A percentile compares a stretch with the other conserved stretches of the same genome.
These are phyloP conservation scores for Leucania comma DNA, from an alignment of 2,888 invertebrate species.

Conservation along the genomic window DNA sequence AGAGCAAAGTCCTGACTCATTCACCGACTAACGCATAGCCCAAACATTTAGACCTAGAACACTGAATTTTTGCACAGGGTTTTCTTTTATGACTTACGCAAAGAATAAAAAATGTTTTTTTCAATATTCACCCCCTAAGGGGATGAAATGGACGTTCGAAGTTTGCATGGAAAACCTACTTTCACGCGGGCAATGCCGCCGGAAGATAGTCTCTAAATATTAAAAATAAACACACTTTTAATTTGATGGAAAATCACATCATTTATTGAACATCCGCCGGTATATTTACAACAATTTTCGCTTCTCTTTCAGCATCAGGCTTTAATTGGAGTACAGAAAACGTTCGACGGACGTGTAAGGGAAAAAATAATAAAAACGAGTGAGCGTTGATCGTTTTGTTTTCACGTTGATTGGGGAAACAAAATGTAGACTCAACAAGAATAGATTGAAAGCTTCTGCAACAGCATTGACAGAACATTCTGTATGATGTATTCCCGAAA, in stretches of 20 bases:
- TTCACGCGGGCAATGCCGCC: no score
- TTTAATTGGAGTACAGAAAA: constrained; percentile 51
- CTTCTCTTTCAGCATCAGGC: constrained; percentile 10
- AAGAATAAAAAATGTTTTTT: no score
- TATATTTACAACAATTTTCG: constrained; percentile 8
- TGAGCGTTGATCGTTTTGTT: constrained; percentile 28
- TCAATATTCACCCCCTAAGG: no score
- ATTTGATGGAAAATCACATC: constrained; percentile 9
- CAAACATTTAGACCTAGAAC: no score
- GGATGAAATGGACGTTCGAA: no score
- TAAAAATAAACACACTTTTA: no score
- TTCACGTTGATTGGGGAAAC: constrained; percentile 40
- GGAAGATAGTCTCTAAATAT: no score
- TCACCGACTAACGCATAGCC: no score
- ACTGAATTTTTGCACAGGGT: no score
- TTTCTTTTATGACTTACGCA: no score
- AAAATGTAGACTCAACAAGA: constrained; percentile 25
- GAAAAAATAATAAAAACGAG: constrained; percentile 41
- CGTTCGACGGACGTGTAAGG: constrained; percentile 20
- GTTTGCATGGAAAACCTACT: no score
- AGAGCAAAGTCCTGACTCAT: no score
- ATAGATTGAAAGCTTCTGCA: not conserved
- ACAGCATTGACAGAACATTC: not conserved
- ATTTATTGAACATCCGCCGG: not conserved
- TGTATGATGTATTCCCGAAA: not conserved